Evolutionary conservation across 2,113 vertebrate species (phyloP), one percentile per base, ranked within the genome.

Genomic region (Lamprotornis superbus): DNA sequence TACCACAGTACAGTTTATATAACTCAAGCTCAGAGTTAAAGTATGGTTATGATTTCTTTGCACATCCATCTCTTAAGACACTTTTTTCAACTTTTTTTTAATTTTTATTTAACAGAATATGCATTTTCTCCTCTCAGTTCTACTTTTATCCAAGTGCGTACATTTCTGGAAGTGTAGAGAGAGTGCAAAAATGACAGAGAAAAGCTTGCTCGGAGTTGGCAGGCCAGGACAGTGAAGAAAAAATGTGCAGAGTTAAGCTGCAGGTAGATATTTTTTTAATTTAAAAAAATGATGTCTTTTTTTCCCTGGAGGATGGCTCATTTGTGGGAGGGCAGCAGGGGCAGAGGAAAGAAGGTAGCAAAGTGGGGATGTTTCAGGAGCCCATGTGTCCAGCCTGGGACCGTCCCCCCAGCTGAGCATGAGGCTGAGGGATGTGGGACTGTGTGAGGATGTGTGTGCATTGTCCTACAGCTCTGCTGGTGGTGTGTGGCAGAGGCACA

Each of bases 141-240:
- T 95, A 95, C 95, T 95, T 97, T 95, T 96, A 97, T 92, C 91
- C 81, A 92, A 94, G 77, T 94, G 71, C 68, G 1, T 86, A 81
- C 75, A 69, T 95, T 93, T 95, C 95, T 97, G 92, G 91, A 96
- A 97, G 93, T 95, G 70, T 87, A 95, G 92, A 93, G 85, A 93
- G 83, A 88, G 89, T 95, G 91, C 91, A 97, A 94, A 95, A 95
- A 95, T 39, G 89, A 92, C 65, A 88, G 90, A 71, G 91, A 89
- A 94, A 96, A 90, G 63, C 96, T 94, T 71, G 83, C 57, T 96
- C 0, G 2, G 81, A 96, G 83, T 79, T 96, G 89, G 95, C 94
- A 95, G 90, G 68, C 91, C 95, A 67, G 92, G 93, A 42, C 76
- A 77, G 60, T 44, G 42, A 77, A 68, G 47, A 81, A 92, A 93